Evolutionary conservation across 2,797 vertebrate species (phyloP), one percentile per base, ranked within the genome.

Genomic region (Pagetopsis macropterus): DNA sequence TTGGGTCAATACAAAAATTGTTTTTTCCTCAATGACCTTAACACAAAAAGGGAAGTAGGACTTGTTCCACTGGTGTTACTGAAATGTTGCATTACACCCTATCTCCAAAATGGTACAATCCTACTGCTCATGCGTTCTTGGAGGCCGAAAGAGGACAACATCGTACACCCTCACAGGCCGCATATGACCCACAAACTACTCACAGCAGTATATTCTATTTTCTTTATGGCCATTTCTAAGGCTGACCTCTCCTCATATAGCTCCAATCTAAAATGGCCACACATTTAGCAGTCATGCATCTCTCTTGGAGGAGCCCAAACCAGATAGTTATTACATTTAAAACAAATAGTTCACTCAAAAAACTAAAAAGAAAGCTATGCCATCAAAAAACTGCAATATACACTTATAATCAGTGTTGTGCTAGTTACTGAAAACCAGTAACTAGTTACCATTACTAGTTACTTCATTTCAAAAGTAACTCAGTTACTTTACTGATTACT

Each of bases 251-350:
- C 56, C 37, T 17, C 3, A 7, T 41, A 43, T 58, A 41, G 56
- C 56, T 21, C 56, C 56, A 41, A 59, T 21, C 56, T 21, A 43
- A 59, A 44, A 40, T 41, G 37, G 56, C 56, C 19, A 31, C 23
- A 41, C n/a, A 41, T 19, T 41, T 41, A 56, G 56, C 37, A 21
- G 40, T 21, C 57, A 0, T 59, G n/a, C 11, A 43, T 21, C 37
- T 41, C 0, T 40, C 57, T 13, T 41, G 37, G 3, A 58, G 56
- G n/a, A 57, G 40, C 11, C 33, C 37, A 17, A 57, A 19, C 33
- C 55, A 19, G 37, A 10, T 21, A 8, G 7, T 58, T 19, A 58
- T 58, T 58, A 13, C n/a, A 58, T 21, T 21, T 40, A 41, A 14
- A 40, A 11, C 19, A n/a, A 5, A 57, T 57, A 40, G 8, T 60